These are phyloP conservation scores for Sceliomorpha sp. DNA, from an alignment of 2,888 invertebrate species.

Conservation along the genomic window DNA sequence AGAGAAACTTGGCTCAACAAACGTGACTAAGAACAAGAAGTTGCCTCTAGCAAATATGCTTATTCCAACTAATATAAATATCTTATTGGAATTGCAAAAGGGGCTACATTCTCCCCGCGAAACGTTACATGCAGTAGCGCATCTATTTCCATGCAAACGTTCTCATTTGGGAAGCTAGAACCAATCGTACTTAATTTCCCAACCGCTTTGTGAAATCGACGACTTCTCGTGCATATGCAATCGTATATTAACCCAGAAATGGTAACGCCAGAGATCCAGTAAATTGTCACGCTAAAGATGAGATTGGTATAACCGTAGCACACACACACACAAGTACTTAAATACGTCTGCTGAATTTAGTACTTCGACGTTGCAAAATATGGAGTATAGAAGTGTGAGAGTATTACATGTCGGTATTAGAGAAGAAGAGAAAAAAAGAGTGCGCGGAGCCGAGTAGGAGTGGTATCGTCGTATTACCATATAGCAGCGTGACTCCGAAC, in stretches of 20 bases:
- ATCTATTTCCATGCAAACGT: slow-evolving; percentile 50
- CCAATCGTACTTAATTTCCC: slow-evolving; percentile 13
- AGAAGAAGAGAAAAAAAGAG: slow-evolving; percentile 52
- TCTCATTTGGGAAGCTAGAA: slow-evolving; percentile 13
- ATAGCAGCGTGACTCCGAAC: slow-evolving; percentile 78
- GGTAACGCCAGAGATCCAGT: neutral
- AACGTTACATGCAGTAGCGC: slow-evolving; percentile 2
- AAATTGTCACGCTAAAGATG: slow-evolving; percentile 4
- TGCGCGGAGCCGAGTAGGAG: slow-evolving; percentile 53
- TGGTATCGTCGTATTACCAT: slow-evolving; percentile 70
- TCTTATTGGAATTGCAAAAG: slow-evolving; percentile 69
- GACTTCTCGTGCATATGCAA: slow-evolving; percentile 24
- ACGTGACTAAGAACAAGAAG: slow-evolving; percentile 56
- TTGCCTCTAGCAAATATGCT: slow-evolving; percentile 18
- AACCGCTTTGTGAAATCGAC: neutral
- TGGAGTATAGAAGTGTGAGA: slow-evolving; percentile 19
- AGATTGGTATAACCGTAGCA: too few relatives aligned
- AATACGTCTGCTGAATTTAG: slow-evolving; percentile 1
- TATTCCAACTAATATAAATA: slow-evolving; percentile 57
- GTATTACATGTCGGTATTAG: slow-evolving; percentile 8
- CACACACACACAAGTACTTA: slow-evolving; percentile 38
- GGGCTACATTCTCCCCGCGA: slow-evolving; percentile 25
- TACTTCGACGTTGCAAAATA: slow-evolving; percentile 26
- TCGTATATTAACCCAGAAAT: slow-evolving; percentile 41
- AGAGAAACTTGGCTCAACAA: slow-evolving; percentile 8